These are phyloP conservation scores for Drosophila formosana DNA, from an alignment of 2,888 invertebrate species.

Conservation along the genomic window DNA sequence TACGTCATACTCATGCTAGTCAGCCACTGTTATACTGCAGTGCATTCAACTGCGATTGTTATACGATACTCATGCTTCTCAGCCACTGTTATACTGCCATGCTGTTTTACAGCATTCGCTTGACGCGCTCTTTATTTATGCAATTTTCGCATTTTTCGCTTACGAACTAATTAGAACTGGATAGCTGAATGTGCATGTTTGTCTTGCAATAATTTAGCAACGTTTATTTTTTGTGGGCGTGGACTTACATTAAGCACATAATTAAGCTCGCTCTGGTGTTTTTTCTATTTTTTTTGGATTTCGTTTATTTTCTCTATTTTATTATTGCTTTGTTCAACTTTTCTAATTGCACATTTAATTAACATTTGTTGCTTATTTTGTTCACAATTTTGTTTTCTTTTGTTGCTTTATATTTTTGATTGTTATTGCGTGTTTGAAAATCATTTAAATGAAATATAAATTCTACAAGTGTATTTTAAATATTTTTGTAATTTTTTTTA, in stretches of 20 bases:
- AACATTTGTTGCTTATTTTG: conserved; percentile 56
- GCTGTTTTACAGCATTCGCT: conserved; percentile 57
- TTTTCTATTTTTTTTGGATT: background rate
- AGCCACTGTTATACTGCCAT: conserved; percentile 26
- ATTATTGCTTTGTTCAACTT: conserved; percentile 50
- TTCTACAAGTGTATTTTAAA: conserved; percentile 27
- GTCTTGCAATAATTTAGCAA: conserved; percentile 20
- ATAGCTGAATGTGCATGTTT: conserved; percentile 17
- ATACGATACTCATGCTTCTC: background rate
- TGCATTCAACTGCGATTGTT: too few species aligned
- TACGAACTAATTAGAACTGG: conserved; percentile 50
- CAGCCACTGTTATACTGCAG: too few species aligned
- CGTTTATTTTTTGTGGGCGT: conserved; percentile 10
- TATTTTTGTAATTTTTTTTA: background rate
- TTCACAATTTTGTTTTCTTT: conserved; percentile 22
- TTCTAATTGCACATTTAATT: conserved; percentile 75
- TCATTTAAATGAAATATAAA: conserved; percentile 27
- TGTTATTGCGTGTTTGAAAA: conserved; percentile 58
- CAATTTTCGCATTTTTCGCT: conserved; percentile 46
- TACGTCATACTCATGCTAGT: too few species aligned
- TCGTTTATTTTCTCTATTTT: conserved; percentile 8
- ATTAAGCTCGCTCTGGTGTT: conserved; percentile 46
- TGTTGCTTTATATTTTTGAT: conserved; percentile 51
- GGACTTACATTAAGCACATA: conserved; percentile 37
- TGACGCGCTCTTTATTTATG: conserved; percentile 36